Percentiles rank a stretch among this genome's conserved stretches.
phyloP scores from a whole-genome alignment of 2,888 invertebrate genomes.

The Cerastis leucographa region DNA sequence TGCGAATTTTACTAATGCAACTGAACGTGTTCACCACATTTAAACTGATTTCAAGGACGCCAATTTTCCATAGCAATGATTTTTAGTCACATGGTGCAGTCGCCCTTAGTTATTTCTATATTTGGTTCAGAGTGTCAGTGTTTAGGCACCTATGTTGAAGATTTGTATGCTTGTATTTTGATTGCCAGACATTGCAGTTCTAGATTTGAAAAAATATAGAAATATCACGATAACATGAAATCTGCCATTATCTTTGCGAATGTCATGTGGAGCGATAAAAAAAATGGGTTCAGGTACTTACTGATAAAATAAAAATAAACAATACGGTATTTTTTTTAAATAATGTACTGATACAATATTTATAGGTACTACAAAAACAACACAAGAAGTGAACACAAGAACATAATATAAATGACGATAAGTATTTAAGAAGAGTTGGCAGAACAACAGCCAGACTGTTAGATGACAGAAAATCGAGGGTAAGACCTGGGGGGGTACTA shows the following conservation, averaged over 20 bases:
- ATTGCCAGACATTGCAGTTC: not conserved
- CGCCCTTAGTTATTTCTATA: not conserved
- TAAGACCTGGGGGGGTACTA: not conserved
- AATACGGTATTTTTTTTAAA: conserved; percentile 22
- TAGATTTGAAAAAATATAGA: conserved; percentile 27
- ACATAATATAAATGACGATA: not conserved
- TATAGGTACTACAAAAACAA: not conserved
- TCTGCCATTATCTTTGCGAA: conserved; percentile 53
- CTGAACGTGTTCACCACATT: not conserved
- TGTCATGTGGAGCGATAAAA: conserved; percentile 51
- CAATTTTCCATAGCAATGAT: not conserved
- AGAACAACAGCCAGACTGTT: not conserved
- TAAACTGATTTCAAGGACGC: not conserved
- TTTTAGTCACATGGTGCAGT: not conserved
- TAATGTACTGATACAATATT: conserved; percentile 27
- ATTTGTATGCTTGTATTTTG: not conserved
- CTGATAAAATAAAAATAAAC: conserved; percentile 57
- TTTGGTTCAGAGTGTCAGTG: not conserved
- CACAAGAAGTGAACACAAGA: not conserved
- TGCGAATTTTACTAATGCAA: not conserved
- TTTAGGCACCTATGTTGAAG: not conserved
- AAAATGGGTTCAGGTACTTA: conserved; percentile 49
- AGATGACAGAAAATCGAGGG: not conserved
- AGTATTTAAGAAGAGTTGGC: not conserved
- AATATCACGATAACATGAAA: conserved; percentile 39